Percentiles rank a stretch among this genome's conserved stretches.
Conservation (phyloP, 2,113 vertebrate genomes). For the Aix galericulata region DNA sequence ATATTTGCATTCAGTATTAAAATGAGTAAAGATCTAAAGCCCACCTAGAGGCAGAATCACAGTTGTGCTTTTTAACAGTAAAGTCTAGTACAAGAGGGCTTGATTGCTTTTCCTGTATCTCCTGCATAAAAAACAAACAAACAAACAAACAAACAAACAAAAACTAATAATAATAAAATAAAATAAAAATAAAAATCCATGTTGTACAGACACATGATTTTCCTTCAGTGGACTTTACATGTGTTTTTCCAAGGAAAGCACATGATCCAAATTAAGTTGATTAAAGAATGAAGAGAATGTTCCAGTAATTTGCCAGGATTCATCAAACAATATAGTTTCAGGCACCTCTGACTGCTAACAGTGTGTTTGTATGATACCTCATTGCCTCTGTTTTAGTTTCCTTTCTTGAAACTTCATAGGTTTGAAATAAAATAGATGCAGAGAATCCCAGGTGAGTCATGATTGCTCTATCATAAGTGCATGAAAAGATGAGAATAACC, state of each 20-base stretch:
- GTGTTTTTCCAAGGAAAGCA: background rate
- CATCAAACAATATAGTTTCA: background rate
- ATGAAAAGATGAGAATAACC: background rate
- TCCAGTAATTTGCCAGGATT: background rate
- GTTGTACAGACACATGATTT: background rate
- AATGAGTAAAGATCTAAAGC: slow-evolving; percentile 5
- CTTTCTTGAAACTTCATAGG: background rate
- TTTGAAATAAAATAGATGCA: background rate
- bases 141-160: too few relatives aligned
- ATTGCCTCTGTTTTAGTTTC: background rate
- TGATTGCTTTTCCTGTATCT: background rate
- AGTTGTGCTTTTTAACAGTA: background rate
- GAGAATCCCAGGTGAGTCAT: background rate
- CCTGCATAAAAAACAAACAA: background rate
- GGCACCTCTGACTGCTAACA: background rate
- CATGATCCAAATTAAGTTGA: background rate
- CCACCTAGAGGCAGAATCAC: background rate
- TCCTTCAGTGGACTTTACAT: background rate
- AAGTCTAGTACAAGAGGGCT: background rate
- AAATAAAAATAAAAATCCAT: background rate
- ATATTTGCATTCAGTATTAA: slow-evolving; percentile 10
- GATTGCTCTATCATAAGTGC: accelerated
- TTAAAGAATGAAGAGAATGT: background rate
- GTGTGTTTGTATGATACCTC: background rate
- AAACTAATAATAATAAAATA: too few relatives aligned